Base-by-base conservation (phyloP, 2,113 vertebrate genomes). In the Nanger granti region DNA sequence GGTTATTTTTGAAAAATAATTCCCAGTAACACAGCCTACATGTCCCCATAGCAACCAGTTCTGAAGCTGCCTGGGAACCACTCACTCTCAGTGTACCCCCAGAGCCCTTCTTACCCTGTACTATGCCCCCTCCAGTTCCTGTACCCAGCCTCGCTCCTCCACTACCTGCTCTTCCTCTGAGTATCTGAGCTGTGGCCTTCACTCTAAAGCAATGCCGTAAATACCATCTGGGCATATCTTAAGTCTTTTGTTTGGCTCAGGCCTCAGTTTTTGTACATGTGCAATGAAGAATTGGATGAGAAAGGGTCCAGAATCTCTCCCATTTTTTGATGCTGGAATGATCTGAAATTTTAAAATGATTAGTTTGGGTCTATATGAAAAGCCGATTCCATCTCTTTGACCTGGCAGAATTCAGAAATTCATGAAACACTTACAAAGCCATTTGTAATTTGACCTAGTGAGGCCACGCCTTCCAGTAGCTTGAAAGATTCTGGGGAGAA, bases 61-160 rank as follows among this genome's bases (percentile, higher is more conserved):
- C 28, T 28, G 8, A 47, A 14, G 44, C 29, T 55, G 29, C 2
- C 69, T 34, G 49, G 41, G n/a, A 59, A 47, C 9, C 14, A 15
- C 28, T 64, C 14, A 20, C 31, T 64, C n/a, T 47, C 4, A 0
- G 34, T 22, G 15, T 3, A 4, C 15, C 54, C 0, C 18, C 2
- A 4, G 4, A 31, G 28, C 11, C 8, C 37, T 10, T 54, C 5
- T 3, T 3, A 0, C 17, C 55, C 83, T 11, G 12, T 2, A 1
- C n/a, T 12, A 11, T 2, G 3, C 41, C 62, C 31, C 22, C 26
- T 64, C 11, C 9, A 37, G 60, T 4, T 28, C 24, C 11, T 4
- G 37, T 54, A 24, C 41, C 44, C 9, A 0, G 9, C n/a, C 6
- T 20, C 17, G 15, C n/a, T n/a, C 3, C 20, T 55, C 13, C 22